A percentile compares a stretch with the other conserved stretches of the same genome.
Evolutionary conservation across 2,113 vertebrate species (phyloP).

Genomic region (Aplodontia rufa): DNA sequence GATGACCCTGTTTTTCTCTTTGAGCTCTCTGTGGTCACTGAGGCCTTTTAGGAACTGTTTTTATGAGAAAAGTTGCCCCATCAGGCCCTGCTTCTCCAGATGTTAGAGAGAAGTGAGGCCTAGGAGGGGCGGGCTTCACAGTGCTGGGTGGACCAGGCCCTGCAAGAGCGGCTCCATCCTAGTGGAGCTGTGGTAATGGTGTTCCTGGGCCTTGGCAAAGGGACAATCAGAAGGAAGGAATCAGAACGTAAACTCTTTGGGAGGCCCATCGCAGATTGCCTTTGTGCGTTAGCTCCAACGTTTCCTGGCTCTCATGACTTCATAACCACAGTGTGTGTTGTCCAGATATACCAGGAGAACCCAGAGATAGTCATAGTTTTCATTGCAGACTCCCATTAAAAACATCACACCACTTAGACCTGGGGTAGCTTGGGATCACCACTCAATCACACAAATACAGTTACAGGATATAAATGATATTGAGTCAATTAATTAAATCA

Average conservation of each 20-base stretch:
- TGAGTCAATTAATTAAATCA: neutral
- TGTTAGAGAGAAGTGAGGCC: neutral
- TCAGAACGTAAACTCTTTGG: neutral
- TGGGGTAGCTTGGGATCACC: neutral
- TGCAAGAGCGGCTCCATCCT: neutral
- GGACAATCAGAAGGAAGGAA: neutral
- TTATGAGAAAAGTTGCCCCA: neutral
- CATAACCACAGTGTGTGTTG: conserved; percentile 3
- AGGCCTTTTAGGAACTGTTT: neutral
- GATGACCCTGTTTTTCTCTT: neutral
- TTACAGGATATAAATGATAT: conserved; percentile 20
- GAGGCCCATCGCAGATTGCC: neutral
- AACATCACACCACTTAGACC: neutral
- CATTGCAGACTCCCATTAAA: conserved; percentile 23
- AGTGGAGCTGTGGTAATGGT: neutral
- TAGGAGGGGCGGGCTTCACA: neutral
- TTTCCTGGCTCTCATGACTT: conserved; percentile 14
- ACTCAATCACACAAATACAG: neutral
- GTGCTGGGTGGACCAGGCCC: neutral
- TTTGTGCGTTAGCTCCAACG: neutral
- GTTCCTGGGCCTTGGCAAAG: neutral
- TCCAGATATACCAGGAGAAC: conserved; percentile 46
- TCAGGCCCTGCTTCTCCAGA: neutral
- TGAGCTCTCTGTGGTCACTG: neutral
- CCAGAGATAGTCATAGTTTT: neutral